Evolutionary conservation across 2,888 invertebrate genomes (phyloP), one percentile per base, ranked within the genome.

Genomic region (Drosophila lacicola): DNA sequence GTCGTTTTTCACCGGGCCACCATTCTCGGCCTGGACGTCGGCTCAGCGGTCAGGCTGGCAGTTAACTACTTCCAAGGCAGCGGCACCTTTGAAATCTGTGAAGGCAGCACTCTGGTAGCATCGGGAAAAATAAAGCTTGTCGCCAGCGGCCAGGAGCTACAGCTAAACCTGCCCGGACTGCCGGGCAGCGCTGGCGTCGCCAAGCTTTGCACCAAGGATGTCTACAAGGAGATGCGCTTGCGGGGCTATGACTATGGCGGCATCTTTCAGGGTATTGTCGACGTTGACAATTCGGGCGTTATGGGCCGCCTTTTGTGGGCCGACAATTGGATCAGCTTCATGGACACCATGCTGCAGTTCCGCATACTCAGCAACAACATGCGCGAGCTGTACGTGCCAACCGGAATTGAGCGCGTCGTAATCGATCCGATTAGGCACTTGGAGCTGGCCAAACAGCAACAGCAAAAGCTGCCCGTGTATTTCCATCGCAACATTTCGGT

Each of bases 341-440:
- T 99, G 92, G 99, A 99, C 92, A 98, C 98, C 2, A 97, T 99
- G 96, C 94, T 99, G 49, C 99, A 99, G 93, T 97, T 98, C 90
- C 95, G 95, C 46, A 96, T 98, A 87, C 93, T 98, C 74, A 95
- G 96, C 54, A 95, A 95, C 75, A 94, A 95, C 80, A 94, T 95
- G 14, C 94, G 96, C 42, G 96, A 97, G 89, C 93, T 99, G 14
- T 96, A 96, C 91, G 93, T 99, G 64, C 98, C 98, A 1, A 98
- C 98, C 29, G 94, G 97, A 61, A 94, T 99, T 70, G 96, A 96
- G 90, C 95, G 95, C 77, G 94, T 95, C 8, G 93, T 96, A 19
- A 96, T 98, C 66, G 96, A 98, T 93, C 98, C 98, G 0, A 90
- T 92, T 34, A 93, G 94, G 78, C 98, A 98, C 86, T 91, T 92